These are phyloP conservation scores for Nymphicus hollandicus DNA, from an alignment of 2,113 vertebrate genomes.

Conservation along the genomic window DNA sequence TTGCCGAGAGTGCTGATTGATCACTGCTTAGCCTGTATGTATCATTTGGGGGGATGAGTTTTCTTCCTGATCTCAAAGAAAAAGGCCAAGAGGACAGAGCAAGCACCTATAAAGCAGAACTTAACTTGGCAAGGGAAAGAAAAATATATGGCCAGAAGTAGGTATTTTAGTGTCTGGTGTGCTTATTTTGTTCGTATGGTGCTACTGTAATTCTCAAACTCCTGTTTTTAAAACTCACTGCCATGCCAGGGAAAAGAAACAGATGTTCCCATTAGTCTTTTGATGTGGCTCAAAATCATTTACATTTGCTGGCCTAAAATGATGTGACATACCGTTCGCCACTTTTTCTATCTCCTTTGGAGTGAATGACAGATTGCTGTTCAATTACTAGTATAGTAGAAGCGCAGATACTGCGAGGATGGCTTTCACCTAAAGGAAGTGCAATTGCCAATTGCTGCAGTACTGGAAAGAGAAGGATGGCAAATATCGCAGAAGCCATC, in stretches of 20 bases:
- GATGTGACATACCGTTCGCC: background rate
- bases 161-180: background rate
- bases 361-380: constrained; percentile 33
- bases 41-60: background rate
- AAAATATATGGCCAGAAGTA: constrained; percentile 3
- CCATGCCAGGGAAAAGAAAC: constrained; percentile 40
- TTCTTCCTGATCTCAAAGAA: constrained; percentile 1
- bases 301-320: constrained; percentile 59
- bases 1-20: constrained; percentile 17
- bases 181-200: background rate
- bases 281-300: constrained; percentile 58
- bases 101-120: background rate
- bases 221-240: background rate
- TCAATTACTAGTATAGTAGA: constrained; percentile 33
- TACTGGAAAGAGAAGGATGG: background rate
- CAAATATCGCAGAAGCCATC: background rate
- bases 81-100: background rate
- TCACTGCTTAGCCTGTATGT: background rate
- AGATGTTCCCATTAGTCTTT: constrained; percentile 64
- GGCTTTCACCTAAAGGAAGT: constrained; percentile 35
- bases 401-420: background rate
- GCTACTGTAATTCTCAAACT: background rate
- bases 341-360: constrained; percentile 29
- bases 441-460: background rate
- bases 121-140: constrained; percentile 28